Evolutionary conservation across 2,888 invertebrate genomes (phyloP).

Genomic region (Hofmannophila pseudospretella): DNA sequence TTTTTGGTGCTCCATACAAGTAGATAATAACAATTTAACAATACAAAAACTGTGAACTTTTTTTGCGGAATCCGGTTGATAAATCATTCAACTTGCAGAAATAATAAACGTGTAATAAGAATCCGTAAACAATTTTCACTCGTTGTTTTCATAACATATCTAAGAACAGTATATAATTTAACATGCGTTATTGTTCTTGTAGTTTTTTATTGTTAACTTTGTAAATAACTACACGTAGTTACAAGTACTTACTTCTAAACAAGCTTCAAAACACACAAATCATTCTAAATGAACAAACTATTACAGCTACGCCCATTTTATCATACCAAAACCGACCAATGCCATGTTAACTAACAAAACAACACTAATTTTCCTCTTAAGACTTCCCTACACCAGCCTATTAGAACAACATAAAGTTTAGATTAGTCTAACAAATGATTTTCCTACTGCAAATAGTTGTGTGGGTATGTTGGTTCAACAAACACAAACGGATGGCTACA

Average conservation of each 20-base stretch:
- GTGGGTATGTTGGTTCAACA: conserved; percentile 41
- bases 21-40: too few species aligned
- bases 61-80: too few species aligned
- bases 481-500: conserved; percentile 39
- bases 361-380: conserved; percentile 24
- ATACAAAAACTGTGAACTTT: too few species aligned
- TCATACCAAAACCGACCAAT: conserved; percentile 70
- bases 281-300: conserved; percentile 47
- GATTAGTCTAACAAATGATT: conserved; percentile 13
- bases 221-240: too few species aligned
- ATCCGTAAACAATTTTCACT: too few species aligned
- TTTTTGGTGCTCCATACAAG: too few species aligned
- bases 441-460: neutral
- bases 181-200: too few species aligned
- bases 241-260: neutral
- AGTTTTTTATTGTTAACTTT: too few species aligned
- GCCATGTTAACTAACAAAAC: conserved; percentile 51
- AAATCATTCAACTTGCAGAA: too few species aligned
- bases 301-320: conserved; percentile 66
- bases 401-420: conserved; percentile 15
- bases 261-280: conserved; percentile 27
- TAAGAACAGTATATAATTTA: too few species aligned
- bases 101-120: too few species aligned
- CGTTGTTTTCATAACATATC: too few species aligned
- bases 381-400: conserved; percentile 16